Evolutionary conservation across 2,888 invertebrate species (phyloP), one percentile per base, ranked within the genome.

Genomic region (Hirtodrosophila alboralis): DNA sequence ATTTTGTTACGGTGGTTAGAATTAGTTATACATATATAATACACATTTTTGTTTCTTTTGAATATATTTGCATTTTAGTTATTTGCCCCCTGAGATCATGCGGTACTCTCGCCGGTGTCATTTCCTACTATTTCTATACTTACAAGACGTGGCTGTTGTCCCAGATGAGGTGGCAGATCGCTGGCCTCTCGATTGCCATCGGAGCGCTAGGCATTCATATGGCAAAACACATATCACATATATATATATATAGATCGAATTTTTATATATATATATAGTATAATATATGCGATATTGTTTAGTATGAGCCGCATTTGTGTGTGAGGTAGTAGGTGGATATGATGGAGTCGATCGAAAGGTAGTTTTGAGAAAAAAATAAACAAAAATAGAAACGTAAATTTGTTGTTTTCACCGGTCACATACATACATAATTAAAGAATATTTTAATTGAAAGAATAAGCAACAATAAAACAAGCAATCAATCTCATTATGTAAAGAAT

Each of bases 101-200:
- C 86, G 52, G 43, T 57, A 69, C 71, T 84, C 60, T 84, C 75
- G 80, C 75, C 64, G 36, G 51, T 49, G 40, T 63, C 72, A 48
- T 61, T 59, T 62, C 61, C 60, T 40, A 63, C 60, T 44, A 74
- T 33, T 52, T 66, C 60, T 36, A 79, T 88, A 89, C 88, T 88
- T 88, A 88, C 89, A 73, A 84, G 78, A 61, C 79, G 78, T 74
- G 74, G 79, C 52, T 74, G 60, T 51, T 87, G 86, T 71, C 87
- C 84, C 78, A 83, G 75, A 63, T 81, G 84, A 67, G 87, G 81
- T 78, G 89, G 85, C 77, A 78, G 71, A 75, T 87, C 89, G 74
- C 74, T 81, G 76, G 87, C 87, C 57, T 88, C 89, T 80, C 85
- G 83, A 85, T 78, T 83, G 77, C 81, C 88, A 78, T 87, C 88